Evolutionary conservation across 2,888 invertebrate species (phyloP), one percentile per base, ranked within the genome.

Genomic region (Portevinia maculata): DNA sequence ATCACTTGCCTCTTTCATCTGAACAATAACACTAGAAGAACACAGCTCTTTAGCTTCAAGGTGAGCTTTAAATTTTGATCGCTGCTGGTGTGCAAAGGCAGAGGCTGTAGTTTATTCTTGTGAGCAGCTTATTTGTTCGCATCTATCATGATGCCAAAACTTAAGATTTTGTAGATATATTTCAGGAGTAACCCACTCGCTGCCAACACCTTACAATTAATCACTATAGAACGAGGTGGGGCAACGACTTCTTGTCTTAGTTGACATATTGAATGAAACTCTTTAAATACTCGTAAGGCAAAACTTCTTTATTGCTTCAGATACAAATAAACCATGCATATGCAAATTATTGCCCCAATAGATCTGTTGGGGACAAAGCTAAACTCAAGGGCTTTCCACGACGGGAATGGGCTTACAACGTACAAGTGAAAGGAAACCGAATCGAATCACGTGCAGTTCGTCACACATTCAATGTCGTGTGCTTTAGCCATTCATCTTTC

Each of bases 101-200:
- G 11, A 9, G 15, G 17, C 13, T 13, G 1, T n/a, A 11, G 1
- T 11, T 24, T 41, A 28, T 28, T 15, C 13, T 59, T 19, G 3
- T 28, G 17, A 39, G 19, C 7, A n/a, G 13, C 44, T 30, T 44
- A 55, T 37, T 24, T 48, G 24, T 24, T 15, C 52, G 1, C 19
- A 53, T 44, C 41, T 53, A 21, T 50, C 15, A 41, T 24, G 50
- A 24, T 39, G 48, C 28, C 64, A 28, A 50, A 48, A 28, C 19
- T 37, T 24, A 39, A 39, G 28, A 11, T 7, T 32, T 15, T 44
- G 53, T 32, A 44, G 32, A 53, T 41, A 53, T 13, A 30, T 19
- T 65, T 39, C 30, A 41, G 65, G 21, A 44, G 44, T 24, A 44
- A 53, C 65, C 53, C 65, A 67, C 53, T 67, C 32, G 53, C 17